These are phyloP conservation scores for Tanytarsus gracilentus DNA, from an alignment of 2,888 invertebrate genomes.

Conservation along the genomic window DNA sequence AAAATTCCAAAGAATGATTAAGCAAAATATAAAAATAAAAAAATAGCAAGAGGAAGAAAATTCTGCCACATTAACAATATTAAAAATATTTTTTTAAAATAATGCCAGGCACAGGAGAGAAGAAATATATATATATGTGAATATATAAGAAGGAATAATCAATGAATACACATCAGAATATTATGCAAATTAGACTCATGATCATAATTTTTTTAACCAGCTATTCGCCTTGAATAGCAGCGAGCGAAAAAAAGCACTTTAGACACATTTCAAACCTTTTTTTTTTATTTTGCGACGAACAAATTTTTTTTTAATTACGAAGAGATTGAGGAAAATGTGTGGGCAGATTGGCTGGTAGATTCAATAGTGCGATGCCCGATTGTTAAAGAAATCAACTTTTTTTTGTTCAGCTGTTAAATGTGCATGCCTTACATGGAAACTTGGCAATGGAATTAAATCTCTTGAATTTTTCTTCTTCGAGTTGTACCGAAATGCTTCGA, in stretches of 20 bases:
- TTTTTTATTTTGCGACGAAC: no score
- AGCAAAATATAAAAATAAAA: no score
- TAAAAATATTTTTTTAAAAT: background rate
- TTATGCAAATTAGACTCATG: constrained; percentile 27
- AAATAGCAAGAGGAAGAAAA: no score
- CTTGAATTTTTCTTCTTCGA: background rate
- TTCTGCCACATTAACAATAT: constrained; percentile 4
- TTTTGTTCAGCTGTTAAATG: background rate
- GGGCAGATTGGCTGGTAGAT: background rate
- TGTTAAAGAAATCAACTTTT: constrained; percentile 2
- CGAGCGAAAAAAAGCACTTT: no score
- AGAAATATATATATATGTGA: background rate
- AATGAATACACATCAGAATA: constrained; percentile 23
- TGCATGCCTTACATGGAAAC: background rate
- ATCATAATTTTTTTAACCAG: background rate
- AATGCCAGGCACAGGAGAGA: background rate
- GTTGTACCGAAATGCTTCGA: no score
- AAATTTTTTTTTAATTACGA: no score
- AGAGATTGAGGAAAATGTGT: no score
- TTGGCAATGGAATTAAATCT: constrained; percentile 5
- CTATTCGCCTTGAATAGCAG: background rate
- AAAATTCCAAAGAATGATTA: background rate
- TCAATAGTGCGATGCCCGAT: constrained; percentile 18
- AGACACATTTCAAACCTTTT: no score
- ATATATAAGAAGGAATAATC: background rate